Evolutionary conservation across 2,797 vertebrate species (phyloP).

Genomic region (Telmatherina bonti): DNA sequence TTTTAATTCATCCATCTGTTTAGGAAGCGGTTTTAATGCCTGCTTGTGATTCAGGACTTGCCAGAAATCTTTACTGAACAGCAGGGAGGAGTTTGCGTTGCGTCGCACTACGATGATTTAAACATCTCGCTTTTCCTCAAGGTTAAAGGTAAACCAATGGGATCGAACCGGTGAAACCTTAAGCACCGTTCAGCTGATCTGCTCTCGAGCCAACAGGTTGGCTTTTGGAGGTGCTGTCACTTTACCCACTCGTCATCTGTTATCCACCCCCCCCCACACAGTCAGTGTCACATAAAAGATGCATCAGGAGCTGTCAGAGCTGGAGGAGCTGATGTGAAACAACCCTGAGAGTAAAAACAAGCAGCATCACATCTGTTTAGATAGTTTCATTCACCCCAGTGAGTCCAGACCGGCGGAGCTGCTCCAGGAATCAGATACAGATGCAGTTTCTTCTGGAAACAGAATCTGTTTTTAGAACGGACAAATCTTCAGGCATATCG

Average conservation of each 20-base stretch:
- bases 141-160: slow-evolving; percentile 15
- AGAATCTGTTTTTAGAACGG: slow-evolving; percentile 38
- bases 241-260: background rate
- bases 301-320: slow-evolving; percentile 26
- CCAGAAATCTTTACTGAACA: slow-evolving; percentile 5
- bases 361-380: slow-evolving; percentile 30
- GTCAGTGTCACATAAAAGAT: slow-evolving; percentile 17
- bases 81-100: slow-evolving; percentile 8
- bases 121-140: slow-evolving; percentile 11
- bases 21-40: slow-evolving; percentile 32
- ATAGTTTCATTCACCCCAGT: slow-evolving; percentile 32
- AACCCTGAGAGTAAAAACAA: slow-evolving; percentile 15
- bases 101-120: background rate
- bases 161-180: background rate
- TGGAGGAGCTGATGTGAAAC: slow-evolving; percentile 23
- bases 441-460: slow-evolving; percentile 5
- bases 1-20: slow-evolving; percentile 65
- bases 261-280: slow-evolving; percentile 1
- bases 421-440: slow-evolving; percentile 19
- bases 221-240: slow-evolving; percentile 20
- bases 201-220: slow-evolving; percentile 12
- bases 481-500: slow-evolving; percentile 14
- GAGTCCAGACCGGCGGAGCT: slow-evolving; percentile 14
- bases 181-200: slow-evolving; percentile 13
- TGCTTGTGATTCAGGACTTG: slow-evolving; percentile 18